Evolutionary conservation across 2,113 vertebrate species (phyloP).

Genomic region (Crotalus helleri): DNA sequence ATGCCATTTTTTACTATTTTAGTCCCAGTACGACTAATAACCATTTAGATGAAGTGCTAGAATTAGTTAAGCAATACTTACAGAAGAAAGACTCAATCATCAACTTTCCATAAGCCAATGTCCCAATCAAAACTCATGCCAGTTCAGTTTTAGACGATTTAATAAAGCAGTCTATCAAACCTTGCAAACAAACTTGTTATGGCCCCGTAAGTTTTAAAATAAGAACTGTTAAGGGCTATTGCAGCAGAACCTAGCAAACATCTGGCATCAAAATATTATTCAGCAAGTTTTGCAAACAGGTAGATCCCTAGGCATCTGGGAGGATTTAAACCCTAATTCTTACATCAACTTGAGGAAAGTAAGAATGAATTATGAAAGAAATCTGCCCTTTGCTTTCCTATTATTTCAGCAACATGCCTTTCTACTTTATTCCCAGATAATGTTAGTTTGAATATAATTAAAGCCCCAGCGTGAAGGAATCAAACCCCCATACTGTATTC

Average conservation of each 20-base stretch:
- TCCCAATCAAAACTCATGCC: not conserved
- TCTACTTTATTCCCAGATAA: not conserved
- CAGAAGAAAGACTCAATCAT: not conserved
- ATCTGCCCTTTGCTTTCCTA: not conserved
- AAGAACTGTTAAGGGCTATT: not conserved
- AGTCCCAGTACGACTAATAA: not conserved
- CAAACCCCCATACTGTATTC: not conserved
- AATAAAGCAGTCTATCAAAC: not conserved
- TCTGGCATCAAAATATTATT: not conserved
- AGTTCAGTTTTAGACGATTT: not conserved
- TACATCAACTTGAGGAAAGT: not conserved
- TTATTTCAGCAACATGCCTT: not conserved
- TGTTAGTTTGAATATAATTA: not conserved
- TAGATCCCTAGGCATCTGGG: not conserved
- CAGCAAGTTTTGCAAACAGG: not conserved
- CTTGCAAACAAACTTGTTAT: not conserved
- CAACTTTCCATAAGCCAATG: not conserved
- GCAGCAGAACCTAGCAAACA: not conserved
- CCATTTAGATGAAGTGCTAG: not conserved
- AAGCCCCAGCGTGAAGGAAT: slow-evolving; percentile 2
- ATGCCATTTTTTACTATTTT: not conserved
- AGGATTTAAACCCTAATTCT: not conserved
- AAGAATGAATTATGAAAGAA: not conserved
- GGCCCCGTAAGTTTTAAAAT: not conserved
- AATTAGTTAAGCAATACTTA: not conserved